Percentiles rank a stretch among this genome's conserved stretches.
These are phyloP conservation scores for Eurytoma adleriae DNA, from an alignment of 2,888 invertebrate genomes.

Conservation along the genomic window DNA sequence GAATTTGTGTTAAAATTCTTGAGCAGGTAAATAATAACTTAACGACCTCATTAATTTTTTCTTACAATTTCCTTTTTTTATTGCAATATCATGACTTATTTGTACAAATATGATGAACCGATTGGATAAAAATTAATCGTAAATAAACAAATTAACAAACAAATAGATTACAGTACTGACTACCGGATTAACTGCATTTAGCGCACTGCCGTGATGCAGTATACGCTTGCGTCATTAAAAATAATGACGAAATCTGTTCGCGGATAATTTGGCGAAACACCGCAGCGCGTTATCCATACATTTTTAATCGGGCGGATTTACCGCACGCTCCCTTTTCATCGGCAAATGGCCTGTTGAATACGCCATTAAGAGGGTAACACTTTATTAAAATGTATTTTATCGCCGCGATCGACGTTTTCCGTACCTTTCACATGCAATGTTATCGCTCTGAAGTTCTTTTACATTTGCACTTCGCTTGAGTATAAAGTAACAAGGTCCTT, in stretches of 20 bases:
- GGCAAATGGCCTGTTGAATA: not conserved
- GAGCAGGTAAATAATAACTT: too few relatives aligned
- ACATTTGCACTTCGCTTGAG: too few relatives aligned
- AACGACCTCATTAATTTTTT: too few relatives aligned
- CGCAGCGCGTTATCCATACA: slow-evolving; percentile 3
- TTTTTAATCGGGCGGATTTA: not conserved
- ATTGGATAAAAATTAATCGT: not conserved
- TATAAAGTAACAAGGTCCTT: too few relatives aligned
- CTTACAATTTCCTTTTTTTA: too few relatives aligned
- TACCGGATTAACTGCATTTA: not conserved
- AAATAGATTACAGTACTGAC: not conserved
- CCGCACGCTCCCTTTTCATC: too few relatives aligned
- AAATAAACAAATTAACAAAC: not conserved
- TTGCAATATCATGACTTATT: too few relatives aligned
- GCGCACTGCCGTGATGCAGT: not conserved
- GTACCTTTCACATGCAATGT: too few relatives aligned
- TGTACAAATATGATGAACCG: too few relatives aligned
- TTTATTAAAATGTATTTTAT: not conserved
- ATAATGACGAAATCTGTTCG: slow-evolving; percentile 10
- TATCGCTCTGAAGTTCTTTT: too few relatives aligned
- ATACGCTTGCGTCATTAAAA: slow-evolving; percentile 2
- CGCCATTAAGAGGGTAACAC: not conserved
- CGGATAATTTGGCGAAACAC: slow-evolving; percentile 16
- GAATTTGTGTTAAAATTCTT: too few relatives aligned
- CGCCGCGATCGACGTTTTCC: too few relatives aligned